phyloP scores from a whole-genome alignment of 1,140 invertebrate species.

The Hirudo medicinalis region DNA sequence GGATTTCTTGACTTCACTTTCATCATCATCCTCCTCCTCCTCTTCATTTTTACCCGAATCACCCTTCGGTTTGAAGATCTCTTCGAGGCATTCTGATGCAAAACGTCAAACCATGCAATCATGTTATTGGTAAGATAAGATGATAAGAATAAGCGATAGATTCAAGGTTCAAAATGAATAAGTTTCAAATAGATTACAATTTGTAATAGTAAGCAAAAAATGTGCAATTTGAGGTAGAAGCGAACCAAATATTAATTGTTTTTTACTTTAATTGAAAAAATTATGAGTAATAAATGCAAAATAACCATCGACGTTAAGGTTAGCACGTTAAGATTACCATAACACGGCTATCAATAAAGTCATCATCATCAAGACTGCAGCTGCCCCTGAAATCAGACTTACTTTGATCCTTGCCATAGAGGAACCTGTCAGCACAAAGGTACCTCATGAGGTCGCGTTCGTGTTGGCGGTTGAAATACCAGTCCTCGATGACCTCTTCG shows the following conservation, averaged over 20 bases:
- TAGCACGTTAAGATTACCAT: too few species aligned
- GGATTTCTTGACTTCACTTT: neutral
- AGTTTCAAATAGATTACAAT: too few species aligned
- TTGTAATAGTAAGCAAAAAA: too few species aligned
- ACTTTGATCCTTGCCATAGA: conserved; percentile 25
- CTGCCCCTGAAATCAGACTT: neutral
- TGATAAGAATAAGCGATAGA: neutral
- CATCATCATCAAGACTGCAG: neutral
- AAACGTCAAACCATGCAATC: neutral
- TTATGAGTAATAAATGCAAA: neutral
- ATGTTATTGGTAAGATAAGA: too few species aligned
- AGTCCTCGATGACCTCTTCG: conserved; percentile 46
- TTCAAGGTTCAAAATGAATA: too few species aligned
- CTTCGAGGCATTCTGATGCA: neutral
- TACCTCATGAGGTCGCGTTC: conserved; percentile 34
- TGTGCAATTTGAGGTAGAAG: too few species aligned
- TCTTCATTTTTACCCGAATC: conserved; percentile 7
- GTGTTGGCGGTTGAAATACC: conserved; percentile 45
- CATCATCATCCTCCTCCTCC: neutral
- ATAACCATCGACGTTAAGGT: too few species aligned
- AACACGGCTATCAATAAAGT: neutral
- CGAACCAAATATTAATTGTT: too few species aligned
- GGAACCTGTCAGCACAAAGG: conserved; percentile 38
- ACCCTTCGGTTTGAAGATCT: conserved; percentile 12
- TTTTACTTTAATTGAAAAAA: too few species aligned